A percentile compares a stretch with the other conserved stretches of the same genome.
Conservation (phyloP, 2,888 invertebrate genomes). For the Drosophila anomalata region DNA sequence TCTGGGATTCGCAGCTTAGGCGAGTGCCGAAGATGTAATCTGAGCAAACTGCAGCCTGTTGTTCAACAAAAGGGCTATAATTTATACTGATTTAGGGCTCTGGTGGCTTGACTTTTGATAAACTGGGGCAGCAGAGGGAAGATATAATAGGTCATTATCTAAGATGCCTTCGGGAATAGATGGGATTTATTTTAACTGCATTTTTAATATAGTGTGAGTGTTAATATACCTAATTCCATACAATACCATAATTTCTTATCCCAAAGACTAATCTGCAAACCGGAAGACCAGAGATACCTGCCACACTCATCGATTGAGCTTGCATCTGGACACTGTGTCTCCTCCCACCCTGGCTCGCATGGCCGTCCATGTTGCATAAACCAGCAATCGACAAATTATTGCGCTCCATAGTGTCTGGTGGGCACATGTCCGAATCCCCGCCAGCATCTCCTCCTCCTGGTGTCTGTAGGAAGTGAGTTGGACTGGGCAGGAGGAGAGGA, state of each 20-base stretch:
- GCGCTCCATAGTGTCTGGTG: constrained; percentile 37
- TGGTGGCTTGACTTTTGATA: neutral
- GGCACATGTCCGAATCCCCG: constrained; percentile 62
- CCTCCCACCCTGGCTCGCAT: neutral
- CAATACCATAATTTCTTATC: no score
- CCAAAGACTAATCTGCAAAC: neutral
- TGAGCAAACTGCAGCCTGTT: constrained; percentile 25
- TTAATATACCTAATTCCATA: no score
- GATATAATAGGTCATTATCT: neutral
- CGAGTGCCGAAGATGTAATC: constrained; percentile 33
- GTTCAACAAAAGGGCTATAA: constrained; percentile 17
- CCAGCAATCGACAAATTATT: constrained; percentile 63
- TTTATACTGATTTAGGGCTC: constrained; percentile 9
- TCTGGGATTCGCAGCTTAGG: constrained; percentile 21
- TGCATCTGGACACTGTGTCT: constrained; percentile 4
- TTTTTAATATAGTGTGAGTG: no score
- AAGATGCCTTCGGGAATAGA: neutral
- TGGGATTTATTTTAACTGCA: neutral
- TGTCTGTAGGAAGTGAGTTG: constrained; percentile 69
- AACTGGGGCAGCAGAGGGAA: constrained; percentile 2
- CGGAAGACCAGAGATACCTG: neutral
- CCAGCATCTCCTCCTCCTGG: constrained; percentile 20
- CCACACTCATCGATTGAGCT: constrained; percentile 9
- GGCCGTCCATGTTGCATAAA: constrained; percentile 62
- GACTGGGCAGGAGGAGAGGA: constrained; percentile 28